Evolutionary conservation across 2,888 invertebrate species (phyloP), one percentile per base, ranked within the genome.

Genomic region (Lithophane leautieri): DNA sequence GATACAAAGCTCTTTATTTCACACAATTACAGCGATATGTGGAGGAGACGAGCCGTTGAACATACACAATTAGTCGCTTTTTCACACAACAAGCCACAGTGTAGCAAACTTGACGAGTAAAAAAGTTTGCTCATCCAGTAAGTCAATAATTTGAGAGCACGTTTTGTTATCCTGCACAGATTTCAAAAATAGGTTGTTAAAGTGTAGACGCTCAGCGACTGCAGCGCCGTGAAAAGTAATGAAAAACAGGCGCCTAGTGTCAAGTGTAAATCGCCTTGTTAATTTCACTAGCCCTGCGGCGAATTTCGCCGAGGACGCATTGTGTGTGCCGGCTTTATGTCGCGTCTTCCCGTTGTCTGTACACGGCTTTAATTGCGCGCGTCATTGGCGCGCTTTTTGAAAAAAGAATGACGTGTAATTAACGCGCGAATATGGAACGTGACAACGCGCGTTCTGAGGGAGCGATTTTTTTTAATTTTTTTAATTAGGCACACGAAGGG

Each of bases 201-300:
- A 91, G 89, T 90, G 85, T 86, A 88, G 87, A 89, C 91, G 86
- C 86, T 86, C 86, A 89, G 89, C 85, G 89, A 88, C 84, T 90
- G 91, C 89, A 89, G 87, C 86, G 87, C 87, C 89, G 91, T 90
- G 92, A 91, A 94, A 94, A 94, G 94, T 94, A 94, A 95, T 94
- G 93, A 93, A 95, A 96, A 95, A 93, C 94, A 95, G 93, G 81
- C 85, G 87, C 93, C 94, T 94, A 94, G 96, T 95, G 96, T 95
- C 95, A 96, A 96, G 96, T 95, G 95, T 96, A 97, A 96, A 97
- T 97, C 96, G 96, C 96, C 96, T 97, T 96, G 96, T 97, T 97
- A 96, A 97, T 96, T 96, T 96, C 93, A 91, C 93, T 92, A 91
- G 93, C 92, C 96, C 96, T 95, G 97, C 96, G 96, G 97, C 97